phyloP scores from a whole-genome alignment of 2,797 vertebrate genomes.

The Notamacropus eugenii region DNA sequence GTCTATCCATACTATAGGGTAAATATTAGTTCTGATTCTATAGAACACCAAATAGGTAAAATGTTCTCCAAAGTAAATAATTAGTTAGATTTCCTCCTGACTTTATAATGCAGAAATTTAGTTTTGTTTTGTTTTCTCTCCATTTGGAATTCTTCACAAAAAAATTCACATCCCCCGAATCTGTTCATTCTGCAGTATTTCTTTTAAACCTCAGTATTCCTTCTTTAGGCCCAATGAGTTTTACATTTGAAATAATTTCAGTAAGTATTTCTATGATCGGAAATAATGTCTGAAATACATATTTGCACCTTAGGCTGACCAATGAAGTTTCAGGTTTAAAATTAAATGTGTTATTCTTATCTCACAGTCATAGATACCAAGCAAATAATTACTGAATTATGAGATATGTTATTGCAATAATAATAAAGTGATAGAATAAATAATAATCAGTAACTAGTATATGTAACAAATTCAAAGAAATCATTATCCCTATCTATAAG shows the following conservation, averaged over 20 bases:
- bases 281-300: background rate
- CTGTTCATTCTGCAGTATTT: background rate
- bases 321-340: background rate
- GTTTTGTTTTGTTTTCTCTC: too few relatives aligned
- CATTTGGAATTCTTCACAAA: background rate
- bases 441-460: background rate
- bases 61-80: constrained; percentile 17
- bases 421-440: background rate
- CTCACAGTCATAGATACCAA: background rate
- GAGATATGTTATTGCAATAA: background rate
- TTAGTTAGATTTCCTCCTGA: constrained; percentile 1
- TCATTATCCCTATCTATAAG: background rate
- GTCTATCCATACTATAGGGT: background rate
- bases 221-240: background rate
- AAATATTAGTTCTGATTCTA: background rate
- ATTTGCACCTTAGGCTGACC: background rate
- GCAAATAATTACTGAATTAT: background rate
- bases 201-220: background rate
- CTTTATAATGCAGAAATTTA: background rate
- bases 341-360: background rate
- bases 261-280: background rate
- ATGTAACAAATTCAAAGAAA: background rate
- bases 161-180: background rate
- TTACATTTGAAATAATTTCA: background rate
- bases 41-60: constrained; percentile 2